phyloP scores from a whole-genome alignment of 1,140 invertebrate species.

The Drosophila trapezifrons region DNA sequence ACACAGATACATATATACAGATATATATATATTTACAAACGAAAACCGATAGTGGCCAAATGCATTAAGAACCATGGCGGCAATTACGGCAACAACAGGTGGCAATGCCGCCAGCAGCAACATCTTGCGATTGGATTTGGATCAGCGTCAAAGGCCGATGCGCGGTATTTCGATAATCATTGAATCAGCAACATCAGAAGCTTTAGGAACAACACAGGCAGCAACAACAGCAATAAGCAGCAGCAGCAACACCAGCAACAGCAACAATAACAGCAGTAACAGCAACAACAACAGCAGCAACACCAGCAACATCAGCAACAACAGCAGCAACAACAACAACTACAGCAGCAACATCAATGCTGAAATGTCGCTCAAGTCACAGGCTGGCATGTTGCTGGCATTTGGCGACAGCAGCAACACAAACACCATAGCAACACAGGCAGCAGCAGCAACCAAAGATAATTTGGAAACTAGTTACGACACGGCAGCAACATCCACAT shows the following conservation, averaged over 20 bases:
- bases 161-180: slow-evolving; percentile 78
- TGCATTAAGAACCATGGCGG: slow-evolving; percentile 66
- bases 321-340: slow-evolving; percentile 33
- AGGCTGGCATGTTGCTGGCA: slow-evolving; percentile 74
- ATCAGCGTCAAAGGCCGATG: slow-evolving; percentile 46
- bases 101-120: slow-evolving; percentile 25
- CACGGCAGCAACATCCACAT: slow-evolving; percentile 36
- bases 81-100: slow-evolving; percentile 51
- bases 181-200: slow-evolving; percentile 50
- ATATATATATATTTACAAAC: background rate
- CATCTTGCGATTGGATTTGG: slow-evolving; percentile 39
- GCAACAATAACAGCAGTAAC: slow-evolving; percentile 28
- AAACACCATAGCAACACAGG: slow-evolving; percentile 26
- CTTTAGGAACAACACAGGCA: slow-evolving; percentile 34
- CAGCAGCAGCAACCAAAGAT: slow-evolving; percentile 57
- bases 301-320: slow-evolving; percentile 29
- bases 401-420: slow-evolving; percentile 60
- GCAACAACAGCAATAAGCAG: slow-evolving; percentile 21
- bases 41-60: slow-evolving; percentile 53
- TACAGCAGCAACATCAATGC: slow-evolving; percentile 35
- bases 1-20: slow-evolving; percentile 19
- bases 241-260: slow-evolving; percentile 36
- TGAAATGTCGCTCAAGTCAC: slow-evolving; percentile 77
- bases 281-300: slow-evolving; percentile 36
- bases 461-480: slow-evolving; percentile 75